Base-by-base conservation (phyloP, 2,113 vertebrate species). In the Phrynocephalus versicolor region DNA sequence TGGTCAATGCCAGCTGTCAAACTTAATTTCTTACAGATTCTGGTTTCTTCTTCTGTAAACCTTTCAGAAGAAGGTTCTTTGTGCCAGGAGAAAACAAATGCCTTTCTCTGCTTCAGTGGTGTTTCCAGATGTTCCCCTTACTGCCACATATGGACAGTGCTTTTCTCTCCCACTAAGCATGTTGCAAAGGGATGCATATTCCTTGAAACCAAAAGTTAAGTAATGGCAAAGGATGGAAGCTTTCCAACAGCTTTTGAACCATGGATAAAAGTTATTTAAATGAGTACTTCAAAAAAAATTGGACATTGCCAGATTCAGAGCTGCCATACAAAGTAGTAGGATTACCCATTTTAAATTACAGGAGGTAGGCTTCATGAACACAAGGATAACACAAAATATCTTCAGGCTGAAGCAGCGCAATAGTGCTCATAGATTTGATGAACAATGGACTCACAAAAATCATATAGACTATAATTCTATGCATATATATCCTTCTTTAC, bases 21-120 rank as follows among this genome's bases (percentile, higher is more conserved):
- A 93, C 88, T 93, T 90, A 92, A 95, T 96, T 96, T 95, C 92
- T 89, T 90, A 87, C 89, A 92, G 92, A 90, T 72, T 75, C 74
- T 88, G 89, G 78, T 92, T 96, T 83, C 89, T 85, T 89, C 60
- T 92, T 93, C 89, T 94, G 93, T 95, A 95, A 92, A 89, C 87
- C 94, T 96, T 95, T 92, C 94, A 95, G 89, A 87, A 92, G 62
- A 82, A 88, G 79, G 55, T 93, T 91, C 85, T 94, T 90, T 92
- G 89, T 94, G 93, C 90, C 93, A 94, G 72, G 83, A 82, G 88
- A 95, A 94, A 96, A 67, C 65, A 88, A 88, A 93, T 92, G 58
- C 71, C 71, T 88, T 75, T 77, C 88, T 89, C 89, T 93, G 84
- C 93, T 93, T 95, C 91, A 89, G 87, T 95, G 89, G 30, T 87